Evolutionary conservation across 2,113 vertebrate species (phyloP), one percentile per base, ranked within the genome.

Genomic region (Larimichthys polyactis): DNA sequence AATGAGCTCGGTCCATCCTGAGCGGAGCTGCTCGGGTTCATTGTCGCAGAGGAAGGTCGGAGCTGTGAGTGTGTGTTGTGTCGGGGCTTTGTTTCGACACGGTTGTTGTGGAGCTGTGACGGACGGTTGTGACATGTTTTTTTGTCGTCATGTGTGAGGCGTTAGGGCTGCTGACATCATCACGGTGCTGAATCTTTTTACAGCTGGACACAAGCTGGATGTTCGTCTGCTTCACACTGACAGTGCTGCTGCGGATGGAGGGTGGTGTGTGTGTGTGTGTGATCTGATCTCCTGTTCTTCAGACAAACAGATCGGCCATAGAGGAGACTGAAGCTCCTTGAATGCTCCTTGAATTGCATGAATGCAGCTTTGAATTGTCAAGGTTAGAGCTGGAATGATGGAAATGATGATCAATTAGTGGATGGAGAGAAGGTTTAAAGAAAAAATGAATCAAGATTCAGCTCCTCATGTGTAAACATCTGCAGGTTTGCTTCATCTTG

Each of bases 41-140:
- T 12, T 82, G 80, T 70, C 77, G 85, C 83, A 82, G 76, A 76
- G 82, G 74, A 24, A n/a, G 65, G 72, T 3, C 29, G 64, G 14
- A 40, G 60, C 65, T 71, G 16, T 46, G 6, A 1, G 0, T 67
- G 27, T 4, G 22, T 36, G 48, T 49, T 15, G 1, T n/a, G 72
- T 7, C 19, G 68, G 52, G 55, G 57, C 16, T 72, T 43, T 66
- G 44, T 43, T 54, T 76, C 57, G 24, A 12, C n/a, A 19, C 43
- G 16, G 7, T 40, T 57, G 54, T 5, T 4, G 54, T 8, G 36
- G 75, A 20, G 43, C 46, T 66, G 64, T 48, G 80, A 59, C 67
- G 48, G 55, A 20, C 48, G n/a, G 15, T 40, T 71, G 77, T 81
- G 83, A 52, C 63, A 24, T 52, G n/a, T 36, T 60, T 59, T 27